Conservation (phyloP, 2,797 vertebrate genomes). For the Lepus oiostolus region DNA sequence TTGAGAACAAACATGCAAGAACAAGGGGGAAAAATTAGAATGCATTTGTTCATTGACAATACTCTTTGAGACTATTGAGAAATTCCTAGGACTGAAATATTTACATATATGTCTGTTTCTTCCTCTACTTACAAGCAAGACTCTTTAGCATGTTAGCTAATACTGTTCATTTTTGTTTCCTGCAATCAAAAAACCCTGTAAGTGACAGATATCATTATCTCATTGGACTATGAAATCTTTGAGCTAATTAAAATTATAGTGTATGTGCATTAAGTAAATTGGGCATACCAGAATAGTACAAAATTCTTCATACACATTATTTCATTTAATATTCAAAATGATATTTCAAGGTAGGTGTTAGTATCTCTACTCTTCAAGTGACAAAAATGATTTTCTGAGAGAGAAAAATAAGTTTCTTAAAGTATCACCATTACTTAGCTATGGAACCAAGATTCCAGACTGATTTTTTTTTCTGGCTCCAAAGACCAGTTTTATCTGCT, state of each 20-base stretch:
- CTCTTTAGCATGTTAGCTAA: background rate
- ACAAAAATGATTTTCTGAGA: constrained; percentile 20
- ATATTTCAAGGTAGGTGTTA: background rate
- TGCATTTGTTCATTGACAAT: background rate
- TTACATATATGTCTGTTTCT: background rate
- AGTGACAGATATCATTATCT: background rate
- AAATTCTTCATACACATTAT: background rate
- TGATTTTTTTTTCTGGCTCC: background rate
- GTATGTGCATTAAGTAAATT: background rate
- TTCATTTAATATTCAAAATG: constrained; percentile 52
- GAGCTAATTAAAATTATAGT: constrained; percentile 31
- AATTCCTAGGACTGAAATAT: background rate
- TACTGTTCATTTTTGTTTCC: background rate
- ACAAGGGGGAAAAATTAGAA: background rate
- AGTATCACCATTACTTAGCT: background rate
- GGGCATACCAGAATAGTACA: background rate
- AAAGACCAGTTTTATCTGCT: background rate
- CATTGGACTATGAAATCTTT: background rate
- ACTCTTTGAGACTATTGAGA: background rate
- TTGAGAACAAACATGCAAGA: constrained; percentile 6
- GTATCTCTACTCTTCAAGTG: background rate
- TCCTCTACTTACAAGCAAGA: background rate
- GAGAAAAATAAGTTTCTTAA: constrained; percentile 4
- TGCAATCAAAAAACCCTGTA: background rate
- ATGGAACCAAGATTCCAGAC: background rate